phyloP scores from a whole-genome alignment of 2,888 invertebrate species.

The Lysandra bellargus region DNA sequence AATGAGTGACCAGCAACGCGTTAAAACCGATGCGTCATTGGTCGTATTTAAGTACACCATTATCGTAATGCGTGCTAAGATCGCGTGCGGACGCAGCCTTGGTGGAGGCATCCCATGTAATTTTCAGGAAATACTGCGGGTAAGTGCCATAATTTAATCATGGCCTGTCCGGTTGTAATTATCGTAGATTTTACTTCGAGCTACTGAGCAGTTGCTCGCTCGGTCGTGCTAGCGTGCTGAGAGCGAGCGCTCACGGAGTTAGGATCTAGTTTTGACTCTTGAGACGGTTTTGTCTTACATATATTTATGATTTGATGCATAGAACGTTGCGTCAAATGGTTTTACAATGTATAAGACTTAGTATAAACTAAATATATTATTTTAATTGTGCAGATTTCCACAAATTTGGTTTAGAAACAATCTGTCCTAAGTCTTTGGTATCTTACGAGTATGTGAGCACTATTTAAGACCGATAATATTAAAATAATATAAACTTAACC shows the following conservation, averaged over 20 bases:
- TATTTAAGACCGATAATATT: too few species aligned
- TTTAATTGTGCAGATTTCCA: too few species aligned
- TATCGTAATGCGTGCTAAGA: constrained; percentile 71
- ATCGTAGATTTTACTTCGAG: constrained; percentile 70
- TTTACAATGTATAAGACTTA: too few species aligned
- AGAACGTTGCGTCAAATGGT: too few species aligned
- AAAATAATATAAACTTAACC: too few species aligned
- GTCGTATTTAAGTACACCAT: constrained; percentile 66
- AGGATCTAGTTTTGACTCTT: too few species aligned
- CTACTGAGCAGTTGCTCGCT: constrained; percentile 61
- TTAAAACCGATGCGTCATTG: constrained; percentile 78
- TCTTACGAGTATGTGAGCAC: too few species aligned
- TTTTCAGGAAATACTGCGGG: constrained; percentile 77
- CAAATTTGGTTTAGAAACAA: too few species aligned
- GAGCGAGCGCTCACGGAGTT: not conserved
- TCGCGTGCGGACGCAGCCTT: constrained; percentile 76
- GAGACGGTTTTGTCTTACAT: too few species aligned
- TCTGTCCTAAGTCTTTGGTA: too few species aligned
- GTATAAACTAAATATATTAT: too few species aligned
- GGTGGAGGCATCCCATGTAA: constrained; percentile 76
- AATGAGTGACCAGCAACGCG: constrained; percentile 61
- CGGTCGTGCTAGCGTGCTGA: constrained; percentile 47
- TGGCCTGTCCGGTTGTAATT: constrained; percentile 73
- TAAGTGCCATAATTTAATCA: constrained; percentile 80
- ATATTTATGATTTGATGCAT: too few species aligned